Conservation (phyloP, 2,888 invertebrate species). For the Andrena marginata region DNA sequence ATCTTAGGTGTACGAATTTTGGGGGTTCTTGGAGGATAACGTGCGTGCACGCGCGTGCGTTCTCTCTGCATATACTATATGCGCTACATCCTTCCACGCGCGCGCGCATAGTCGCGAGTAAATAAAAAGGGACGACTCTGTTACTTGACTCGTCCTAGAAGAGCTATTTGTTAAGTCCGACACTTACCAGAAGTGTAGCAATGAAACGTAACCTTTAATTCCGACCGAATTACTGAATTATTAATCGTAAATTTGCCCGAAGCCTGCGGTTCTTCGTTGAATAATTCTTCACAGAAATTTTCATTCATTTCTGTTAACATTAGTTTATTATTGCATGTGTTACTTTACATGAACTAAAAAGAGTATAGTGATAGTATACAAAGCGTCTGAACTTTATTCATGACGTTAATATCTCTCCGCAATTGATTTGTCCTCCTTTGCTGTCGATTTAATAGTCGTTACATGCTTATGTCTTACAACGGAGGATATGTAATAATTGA, state of each 20-base stretch:
- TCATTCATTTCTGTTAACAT: constrained; percentile 22
- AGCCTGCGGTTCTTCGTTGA: background rate
- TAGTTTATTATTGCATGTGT: constrained; percentile 32
- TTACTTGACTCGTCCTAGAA: no score
- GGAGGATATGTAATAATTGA: constrained; percentile 35
- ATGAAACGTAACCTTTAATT: background rate
- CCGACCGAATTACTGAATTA: background rate
- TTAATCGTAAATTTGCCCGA: constrained; percentile 1
- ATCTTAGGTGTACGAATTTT: no score
- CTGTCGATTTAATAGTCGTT: constrained; percentile 29
- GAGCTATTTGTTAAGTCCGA: background rate
- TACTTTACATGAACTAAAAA: constrained; percentile 22
- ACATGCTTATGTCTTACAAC: constrained; percentile 42
- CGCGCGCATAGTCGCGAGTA: no score
- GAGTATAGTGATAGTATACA: constrained; percentile 33
- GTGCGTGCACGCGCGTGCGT: background rate
- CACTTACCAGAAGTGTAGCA: background rate
- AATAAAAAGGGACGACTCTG: no score
- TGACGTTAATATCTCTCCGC: constrained; percentile 32
- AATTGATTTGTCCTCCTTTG: constrained; percentile 29
- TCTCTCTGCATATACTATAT: background rate
- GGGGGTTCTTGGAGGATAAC: background rate
- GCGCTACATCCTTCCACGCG: no score
- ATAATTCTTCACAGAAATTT: background rate
- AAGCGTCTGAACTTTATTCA: constrained; percentile 44